These are phyloP conservation scores for Harmothoe impar DNA, from an alignment of 2,888 invertebrate genomes.

Conservation along the genomic window DNA sequence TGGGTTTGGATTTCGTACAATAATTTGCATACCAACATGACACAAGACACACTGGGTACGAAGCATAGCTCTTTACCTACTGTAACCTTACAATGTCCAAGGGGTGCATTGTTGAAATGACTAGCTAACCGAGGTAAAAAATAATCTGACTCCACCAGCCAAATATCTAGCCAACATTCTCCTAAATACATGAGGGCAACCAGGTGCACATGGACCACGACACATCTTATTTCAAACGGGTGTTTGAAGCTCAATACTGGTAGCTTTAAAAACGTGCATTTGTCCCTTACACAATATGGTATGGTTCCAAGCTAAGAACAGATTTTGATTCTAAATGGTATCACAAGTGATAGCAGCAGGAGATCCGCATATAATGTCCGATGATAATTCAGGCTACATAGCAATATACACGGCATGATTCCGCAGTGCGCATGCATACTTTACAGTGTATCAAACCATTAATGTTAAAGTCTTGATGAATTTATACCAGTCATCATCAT, in stretches of 20 bases:
- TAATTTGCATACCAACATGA: too few relatives aligned
- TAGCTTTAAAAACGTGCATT: too few relatives aligned
- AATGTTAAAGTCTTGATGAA: background rate
- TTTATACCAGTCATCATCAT: background rate
- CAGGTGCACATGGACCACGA: background rate
- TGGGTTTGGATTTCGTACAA: too few relatives aligned
- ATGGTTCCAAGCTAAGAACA: too few relatives aligned
- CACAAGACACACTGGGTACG: too few relatives aligned
- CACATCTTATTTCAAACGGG: background rate
- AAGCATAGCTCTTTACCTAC: background rate
- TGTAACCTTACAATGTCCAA: background rate
- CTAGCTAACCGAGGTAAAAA: constrained; percentile 28
- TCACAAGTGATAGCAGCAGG: constrained; percentile 46
- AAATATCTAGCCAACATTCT: background rate
- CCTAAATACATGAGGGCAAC: background rate
- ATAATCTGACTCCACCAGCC: background rate
- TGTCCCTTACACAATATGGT: too few relatives aligned
- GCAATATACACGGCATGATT: background rate
- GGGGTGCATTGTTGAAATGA: constrained; percentile 13
- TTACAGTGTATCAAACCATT: background rate
- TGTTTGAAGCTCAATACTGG: too few relatives aligned
- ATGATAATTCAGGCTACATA: background rate
- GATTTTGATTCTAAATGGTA: background rate
- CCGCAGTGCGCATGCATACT: background rate
- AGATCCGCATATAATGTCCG: background rate